Conservation (phyloP, 2,113 vertebrate genomes). For the Microcebus ravelobensis region DNA sequence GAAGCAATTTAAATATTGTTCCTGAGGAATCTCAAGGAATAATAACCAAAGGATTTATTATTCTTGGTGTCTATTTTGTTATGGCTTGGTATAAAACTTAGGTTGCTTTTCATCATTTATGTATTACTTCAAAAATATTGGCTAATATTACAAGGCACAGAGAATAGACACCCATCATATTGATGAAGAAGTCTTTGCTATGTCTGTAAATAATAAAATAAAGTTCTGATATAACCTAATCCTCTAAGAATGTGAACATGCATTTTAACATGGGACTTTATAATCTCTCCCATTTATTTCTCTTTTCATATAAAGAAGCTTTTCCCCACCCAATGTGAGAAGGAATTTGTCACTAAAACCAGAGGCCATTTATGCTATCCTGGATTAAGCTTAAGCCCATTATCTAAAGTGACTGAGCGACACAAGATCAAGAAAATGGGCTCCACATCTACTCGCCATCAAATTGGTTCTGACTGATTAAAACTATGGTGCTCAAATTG, state of each 20-base stretch:
- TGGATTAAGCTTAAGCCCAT: too few relatives aligned
- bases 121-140: background rate
- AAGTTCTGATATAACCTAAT: background rate
- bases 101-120: conserved; percentile 7
- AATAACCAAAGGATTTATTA: conserved; percentile 11
- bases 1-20: conserved; percentile 46
- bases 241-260: background rate
- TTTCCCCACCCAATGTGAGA: background rate
- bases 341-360: conserved; percentile 11
- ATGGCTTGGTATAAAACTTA: conserved; percentile 3
- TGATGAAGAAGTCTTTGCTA: background rate
- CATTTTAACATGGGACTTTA: background rate
- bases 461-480: too few relatives aligned
- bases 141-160: background rate
- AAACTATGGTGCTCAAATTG: too few relatives aligned
- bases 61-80: conserved; percentile 34
- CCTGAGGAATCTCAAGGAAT: conserved; percentile 10
- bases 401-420: too few relatives aligned
- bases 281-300: background rate
- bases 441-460: too few relatives aligned
- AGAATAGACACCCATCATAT: background rate
- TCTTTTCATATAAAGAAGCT: background rate
- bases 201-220: background rate
- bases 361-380: background rate
- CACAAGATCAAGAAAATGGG: too few relatives aligned